A percentile compares a stretch with the other conserved stretches of the same genome.
Conservation (phyloP, 2,797 vertebrate genomes). For the Falco rusticolus region DNA sequence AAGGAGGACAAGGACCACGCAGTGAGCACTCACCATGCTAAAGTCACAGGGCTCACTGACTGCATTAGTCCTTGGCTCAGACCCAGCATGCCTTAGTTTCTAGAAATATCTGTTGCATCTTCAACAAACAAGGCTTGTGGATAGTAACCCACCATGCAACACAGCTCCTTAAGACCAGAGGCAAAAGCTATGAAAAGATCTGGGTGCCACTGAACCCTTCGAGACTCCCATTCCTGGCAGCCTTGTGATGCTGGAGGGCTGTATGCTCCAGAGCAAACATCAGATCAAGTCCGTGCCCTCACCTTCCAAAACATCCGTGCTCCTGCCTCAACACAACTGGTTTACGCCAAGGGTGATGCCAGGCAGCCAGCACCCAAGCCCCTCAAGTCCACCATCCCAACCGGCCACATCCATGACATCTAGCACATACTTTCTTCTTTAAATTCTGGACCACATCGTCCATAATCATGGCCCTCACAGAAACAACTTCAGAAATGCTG, state of each 20-base stretch:
- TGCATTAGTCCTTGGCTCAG: background rate
- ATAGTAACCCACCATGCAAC: accelerated
- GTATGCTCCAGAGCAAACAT: background rate
- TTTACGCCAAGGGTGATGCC: background rate
- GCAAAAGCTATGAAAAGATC: background rate
- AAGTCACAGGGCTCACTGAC: background rate
- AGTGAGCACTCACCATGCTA: accelerated
- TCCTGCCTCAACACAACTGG: background rate
- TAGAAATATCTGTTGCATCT: background rate
- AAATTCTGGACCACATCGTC: background rate
- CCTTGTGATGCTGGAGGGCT: background rate
- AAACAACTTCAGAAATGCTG: background rate
- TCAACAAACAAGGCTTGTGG: background rate
- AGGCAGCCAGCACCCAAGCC: background rate
- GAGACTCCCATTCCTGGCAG: accelerated
- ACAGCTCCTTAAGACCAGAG: background rate
- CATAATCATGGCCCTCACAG: background rate
- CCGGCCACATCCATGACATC: background rate
- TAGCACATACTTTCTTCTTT: background rate
- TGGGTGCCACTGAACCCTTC: background rate
- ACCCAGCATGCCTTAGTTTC: background rate
- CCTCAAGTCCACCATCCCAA: too few species aligned
- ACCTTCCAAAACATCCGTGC: background rate
- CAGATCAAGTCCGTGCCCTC: too few species aligned
- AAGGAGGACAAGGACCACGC: background rate